Evolutionary conservation across 2,888 invertebrate genomes (phyloP).

Genomic region (Philopedon plagiatum): DNA sequence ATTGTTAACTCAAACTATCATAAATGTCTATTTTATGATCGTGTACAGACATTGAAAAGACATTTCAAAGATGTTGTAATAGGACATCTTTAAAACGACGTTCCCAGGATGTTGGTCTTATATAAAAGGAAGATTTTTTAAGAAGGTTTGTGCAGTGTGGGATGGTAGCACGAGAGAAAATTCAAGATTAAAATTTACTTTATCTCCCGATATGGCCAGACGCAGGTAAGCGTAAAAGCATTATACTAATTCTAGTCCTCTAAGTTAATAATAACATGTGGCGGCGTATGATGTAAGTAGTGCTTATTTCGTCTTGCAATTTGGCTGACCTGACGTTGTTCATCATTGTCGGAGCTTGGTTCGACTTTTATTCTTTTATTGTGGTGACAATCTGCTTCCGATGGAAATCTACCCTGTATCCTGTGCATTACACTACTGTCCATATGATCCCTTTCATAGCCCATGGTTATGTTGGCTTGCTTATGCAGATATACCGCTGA

Average conservation of each 20-base stretch:
- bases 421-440: slow-evolving; percentile 57
- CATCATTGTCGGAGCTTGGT: slow-evolving; percentile 62
- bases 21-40: too few species aligned
- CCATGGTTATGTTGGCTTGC: slow-evolving; percentile 54
- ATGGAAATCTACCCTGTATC: slow-evolving; percentile 57
- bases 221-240: too few species aligned
- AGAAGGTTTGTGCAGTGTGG: too few species aligned
- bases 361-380: slow-evolving; percentile 64
- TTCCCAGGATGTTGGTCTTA: too few species aligned
- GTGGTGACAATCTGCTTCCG: slow-evolving; percentile 57
- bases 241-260: slow-evolving; percentile 57
- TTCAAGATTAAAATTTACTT: too few species aligned
- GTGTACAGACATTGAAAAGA: too few species aligned
- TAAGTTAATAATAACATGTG: slow-evolving; percentile 62
- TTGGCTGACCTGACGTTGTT: slow-evolving; percentile 68
- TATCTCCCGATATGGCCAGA: too few species aligned
- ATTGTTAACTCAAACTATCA: too few species aligned
- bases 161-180: too few species aligned
- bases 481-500: slow-evolving; percentile 64
- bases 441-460: slow-evolving; percentile 59
- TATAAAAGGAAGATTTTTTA: too few species aligned
- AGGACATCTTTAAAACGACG: too few species aligned
- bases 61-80: too few species aligned
- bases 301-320: slow-evolving; percentile 57
- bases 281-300: slow-evolving; percentile 51